Percentiles rank a stretch among this genome's conserved stretches.
These are phyloP conservation scores for Bradypus variegatus DNA, from an alignment of 2,797 vertebrate species.

Conservation along the genomic window DNA sequence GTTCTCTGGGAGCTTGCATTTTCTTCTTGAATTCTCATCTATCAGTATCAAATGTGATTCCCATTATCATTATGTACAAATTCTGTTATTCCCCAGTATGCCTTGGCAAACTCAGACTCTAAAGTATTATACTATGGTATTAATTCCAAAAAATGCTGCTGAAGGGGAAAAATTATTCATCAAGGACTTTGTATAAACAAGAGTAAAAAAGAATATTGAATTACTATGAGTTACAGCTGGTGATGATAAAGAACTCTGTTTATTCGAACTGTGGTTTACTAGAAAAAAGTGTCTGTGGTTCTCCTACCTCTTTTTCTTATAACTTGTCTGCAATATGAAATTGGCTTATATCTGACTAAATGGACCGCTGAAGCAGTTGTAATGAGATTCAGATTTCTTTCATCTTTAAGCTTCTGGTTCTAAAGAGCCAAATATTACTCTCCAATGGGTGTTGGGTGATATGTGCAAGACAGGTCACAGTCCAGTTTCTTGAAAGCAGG, in stretches of 20 bases:
- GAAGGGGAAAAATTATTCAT: constrained; percentile 48
- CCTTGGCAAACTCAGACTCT: constrained; percentile 38
- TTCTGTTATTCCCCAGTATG: constrained; percentile 45
- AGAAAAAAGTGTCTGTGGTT: neutral
- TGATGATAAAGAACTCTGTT: constrained; percentile 25
- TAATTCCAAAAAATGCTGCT: constrained; percentile 45
- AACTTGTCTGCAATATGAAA: constrained; percentile 37
- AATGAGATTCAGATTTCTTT: constrained; percentile 48
- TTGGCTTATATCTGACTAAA: constrained; percentile 49
- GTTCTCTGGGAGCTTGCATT: constrained; percentile 19
- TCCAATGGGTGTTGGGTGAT: constrained; percentile 46
- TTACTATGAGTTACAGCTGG: neutral
- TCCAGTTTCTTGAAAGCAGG: constrained; percentile 22
- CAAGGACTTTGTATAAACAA: constrained; percentile 40
- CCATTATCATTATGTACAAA: constrained; percentile 43
- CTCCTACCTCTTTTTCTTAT: neutral
- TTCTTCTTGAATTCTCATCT: constrained; percentile 43
- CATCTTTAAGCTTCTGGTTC: constrained; percentile 31
- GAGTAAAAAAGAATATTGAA: constrained; percentile 35
- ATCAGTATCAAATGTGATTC: constrained; percentile 51
- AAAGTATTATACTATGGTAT: constrained; percentile 29
- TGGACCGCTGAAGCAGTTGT: constrained; percentile 11
- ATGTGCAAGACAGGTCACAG: constrained; percentile 42
- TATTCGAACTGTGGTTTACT: neutral
- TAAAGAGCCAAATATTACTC: constrained; percentile 49